Evolutionary conservation across 2,113 vertebrate species (phyloP), one percentile per base, ranked within the genome.

Genomic region (Heterochromis multidens): DNA sequence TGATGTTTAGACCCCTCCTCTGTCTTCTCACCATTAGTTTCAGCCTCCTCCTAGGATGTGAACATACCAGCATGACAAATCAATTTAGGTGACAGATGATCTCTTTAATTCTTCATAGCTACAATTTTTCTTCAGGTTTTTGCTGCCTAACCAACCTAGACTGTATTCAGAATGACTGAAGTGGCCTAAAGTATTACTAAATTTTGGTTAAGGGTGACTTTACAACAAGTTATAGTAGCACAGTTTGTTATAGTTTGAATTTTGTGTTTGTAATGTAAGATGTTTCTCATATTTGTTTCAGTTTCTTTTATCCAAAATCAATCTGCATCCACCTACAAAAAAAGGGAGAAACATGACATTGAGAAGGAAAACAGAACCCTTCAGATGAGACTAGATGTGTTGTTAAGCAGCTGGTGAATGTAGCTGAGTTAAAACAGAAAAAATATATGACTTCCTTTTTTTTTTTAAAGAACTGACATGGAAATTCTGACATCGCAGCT

Each of bases 1-100:
- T 98, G 96, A 85, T 95, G 97, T 91, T 99, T 99, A 91, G 94
- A 93, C 80, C 95, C 96, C 90, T 97, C 97, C 46, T 87, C 93
- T 80, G 96, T 96, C 92, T 98, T 97, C 77, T 96, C 86, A 31
- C 97, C 97, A 46, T 94, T 98, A 49, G 94, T 91, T 88, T 97
- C 98, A 0, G 96, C 97, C 95, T 89, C 93, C 92, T 88, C 97
- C 94, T 94, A 6, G 6, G 9, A 67, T 1, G 3, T 62, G 6
- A 91, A 80, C 7, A 61, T 1, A 58, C 19, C 16, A 81, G 46
- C 6, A 57, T 59, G 2, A 67, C 14, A 70, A n/a, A 12, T 21
- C 40, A 4, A 37, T 56, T 52, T 13, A 59, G 13, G 5, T 23
- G 19, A 57, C 12, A 57, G 6, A 77, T 65, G 7, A 52, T 31